Evolutionary conservation across 2,888 invertebrate species (phyloP).

Genomic region (Saturnia pavonia): DNA sequence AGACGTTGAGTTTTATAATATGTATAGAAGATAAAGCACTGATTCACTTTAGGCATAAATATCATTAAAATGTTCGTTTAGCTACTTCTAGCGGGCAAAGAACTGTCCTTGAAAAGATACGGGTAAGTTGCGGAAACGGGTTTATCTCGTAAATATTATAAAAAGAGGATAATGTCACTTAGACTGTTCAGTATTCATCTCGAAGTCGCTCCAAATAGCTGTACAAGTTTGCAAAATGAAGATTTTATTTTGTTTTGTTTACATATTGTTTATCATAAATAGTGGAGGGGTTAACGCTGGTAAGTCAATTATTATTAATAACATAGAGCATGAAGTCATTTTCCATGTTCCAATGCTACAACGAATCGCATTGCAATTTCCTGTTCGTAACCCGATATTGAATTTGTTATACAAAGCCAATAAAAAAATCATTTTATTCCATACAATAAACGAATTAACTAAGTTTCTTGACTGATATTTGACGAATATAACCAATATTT

Average conservation of each 20-base stretch:
- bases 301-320: slow-evolving; percentile 6
- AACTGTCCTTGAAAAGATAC: not conserved
- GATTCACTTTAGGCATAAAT: not conserved
- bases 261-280: slow-evolving; percentile 1
- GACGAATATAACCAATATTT: too few relatives aligned
- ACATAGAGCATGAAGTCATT: not conserved
- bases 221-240: slow-evolving; percentile 2
- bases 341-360: not conserved
- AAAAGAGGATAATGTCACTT: not conserved
- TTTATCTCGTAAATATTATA: slow-evolving; percentile 15
- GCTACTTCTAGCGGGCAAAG: not conserved
- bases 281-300: not conserved
- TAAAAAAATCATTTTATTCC: too few relatives aligned
- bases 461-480: too few relatives aligned
- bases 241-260: not conserved
- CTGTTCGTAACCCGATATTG: not conserved
- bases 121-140: not conserved
- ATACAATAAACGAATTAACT: too few relatives aligned
- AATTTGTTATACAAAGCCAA: not conserved
- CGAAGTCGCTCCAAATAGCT: not conserved
- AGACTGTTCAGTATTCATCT: not conserved
- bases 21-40: too few relatives aligned
- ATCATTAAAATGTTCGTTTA: not conserved
- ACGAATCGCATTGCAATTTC: not conserved
- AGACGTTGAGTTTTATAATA: too few relatives aligned